These are phyloP conservation scores for Mythimna ferrago DNA, from an alignment of 2,888 invertebrate genomes.

Conservation along the genomic window DNA sequence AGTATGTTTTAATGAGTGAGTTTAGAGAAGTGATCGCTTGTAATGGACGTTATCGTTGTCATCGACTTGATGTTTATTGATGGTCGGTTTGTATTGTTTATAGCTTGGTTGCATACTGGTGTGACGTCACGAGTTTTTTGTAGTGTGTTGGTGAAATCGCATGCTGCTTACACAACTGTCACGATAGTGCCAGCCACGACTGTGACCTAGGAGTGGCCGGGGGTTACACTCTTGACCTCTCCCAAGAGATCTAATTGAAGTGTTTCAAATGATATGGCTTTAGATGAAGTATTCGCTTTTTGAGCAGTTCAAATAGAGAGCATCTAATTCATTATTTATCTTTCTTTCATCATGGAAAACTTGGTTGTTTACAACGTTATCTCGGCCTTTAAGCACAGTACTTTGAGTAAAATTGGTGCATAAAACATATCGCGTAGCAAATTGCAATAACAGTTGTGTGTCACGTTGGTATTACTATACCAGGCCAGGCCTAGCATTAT, in stretches of 20 bases:
- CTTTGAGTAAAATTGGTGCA: conserved; percentile 41
- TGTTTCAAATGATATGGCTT: background rate
- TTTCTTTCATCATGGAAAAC: conserved; percentile 8
- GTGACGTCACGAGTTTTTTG: conserved; percentile 40
- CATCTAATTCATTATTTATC: conserved; percentile 19
- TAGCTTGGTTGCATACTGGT: conserved; percentile 42
- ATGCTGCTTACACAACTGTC: conserved; percentile 38
- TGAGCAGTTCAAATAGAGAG: background rate
- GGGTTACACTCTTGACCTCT: conserved; percentile 26
- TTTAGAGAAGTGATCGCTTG: conserved; percentile 75
- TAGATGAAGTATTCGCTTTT: background rate
- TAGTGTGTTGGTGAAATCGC: conserved; percentile 52
- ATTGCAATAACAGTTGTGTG: conserved; percentile 46
- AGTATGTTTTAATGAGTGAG: conserved; percentile 79
- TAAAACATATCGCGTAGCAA: conserved; percentile 44
- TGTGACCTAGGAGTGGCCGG: conserved; percentile 12
- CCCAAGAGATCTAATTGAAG: conserved; percentile 1
- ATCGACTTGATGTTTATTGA: conserved; percentile 69
- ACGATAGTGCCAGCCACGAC: conserved; percentile 23
- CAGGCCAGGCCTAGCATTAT: conserved; percentile 23
- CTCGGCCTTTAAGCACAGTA: conserved; percentile 11
- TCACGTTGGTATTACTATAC: conserved; percentile 37
- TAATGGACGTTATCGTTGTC: conserved; percentile 75
- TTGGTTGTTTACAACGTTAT: conserved; percentile 31
- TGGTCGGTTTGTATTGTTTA: conserved; percentile 57